These are phyloP conservation scores for Mythimna pallens DNA, from an alignment of 2,888 invertebrate species.

Conservation along the genomic window DNA sequence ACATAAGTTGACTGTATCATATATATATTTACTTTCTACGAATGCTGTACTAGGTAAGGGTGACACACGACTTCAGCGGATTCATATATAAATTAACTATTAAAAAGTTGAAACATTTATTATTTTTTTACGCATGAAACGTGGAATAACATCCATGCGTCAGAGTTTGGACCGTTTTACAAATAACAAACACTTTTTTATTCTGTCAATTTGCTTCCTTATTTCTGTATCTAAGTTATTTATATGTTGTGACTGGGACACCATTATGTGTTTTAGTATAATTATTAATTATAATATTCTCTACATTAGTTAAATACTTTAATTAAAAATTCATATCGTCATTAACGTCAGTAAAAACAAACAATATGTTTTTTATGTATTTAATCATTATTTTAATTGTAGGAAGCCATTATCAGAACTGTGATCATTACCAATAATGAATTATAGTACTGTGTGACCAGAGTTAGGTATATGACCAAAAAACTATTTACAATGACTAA, in stretches of 20 bases:
- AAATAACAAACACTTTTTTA: conserved; percentile 31
- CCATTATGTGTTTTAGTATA: neutral
- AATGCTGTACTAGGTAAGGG: neutral
- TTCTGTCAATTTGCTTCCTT: conserved; percentile 32
- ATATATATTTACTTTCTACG: no score
- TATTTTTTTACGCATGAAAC: conserved; percentile 7
- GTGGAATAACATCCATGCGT: conserved; percentile 19
- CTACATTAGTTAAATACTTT: neutral
- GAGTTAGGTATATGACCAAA: neutral
- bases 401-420: conserved; percentile 3
- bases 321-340: neutral
- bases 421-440: no score
- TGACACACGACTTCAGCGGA: neutral
- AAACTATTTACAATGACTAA: neutral
- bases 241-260: neutral
- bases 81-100: neutral
- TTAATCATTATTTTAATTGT: conserved; percentile 7
- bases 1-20: no score
- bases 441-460: neutral
- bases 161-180: conserved; percentile 12
- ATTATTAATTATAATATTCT: neutral
- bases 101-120: conserved; percentile 6
- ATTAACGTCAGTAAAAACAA: neutral
- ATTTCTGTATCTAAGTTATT: conserved; percentile 34
- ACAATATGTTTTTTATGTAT: neutral